Conservation (phyloP, 2,888 invertebrate species). For the Drosophila mettleri region DNA sequence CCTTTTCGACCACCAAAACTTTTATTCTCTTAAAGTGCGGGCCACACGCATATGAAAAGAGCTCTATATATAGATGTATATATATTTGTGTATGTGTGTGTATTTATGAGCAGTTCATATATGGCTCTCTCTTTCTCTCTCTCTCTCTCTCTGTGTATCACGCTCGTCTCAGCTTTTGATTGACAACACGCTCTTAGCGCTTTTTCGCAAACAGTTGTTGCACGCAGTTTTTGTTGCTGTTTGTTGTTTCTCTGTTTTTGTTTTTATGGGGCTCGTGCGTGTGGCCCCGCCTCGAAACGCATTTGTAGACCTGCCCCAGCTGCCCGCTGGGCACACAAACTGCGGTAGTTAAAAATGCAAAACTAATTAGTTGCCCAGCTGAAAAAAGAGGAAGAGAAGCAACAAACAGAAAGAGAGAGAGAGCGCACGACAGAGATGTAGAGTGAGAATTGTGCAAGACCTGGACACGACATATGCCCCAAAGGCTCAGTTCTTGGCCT, state of each 20-base stretch:
- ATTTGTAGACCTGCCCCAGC: constrained; percentile 6
- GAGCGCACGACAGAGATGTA: neutral
- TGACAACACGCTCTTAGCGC: constrained; percentile 67
- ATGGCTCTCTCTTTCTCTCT: neutral
- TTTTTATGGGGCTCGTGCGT: constrained; percentile 56
- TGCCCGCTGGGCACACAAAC: constrained; percentile 36
- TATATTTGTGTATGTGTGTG: neutral
- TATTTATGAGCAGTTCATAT: neutral
- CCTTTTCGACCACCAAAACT: neutral
- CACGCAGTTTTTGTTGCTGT: constrained; percentile 40
- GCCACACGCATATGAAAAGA: constrained; percentile 2
- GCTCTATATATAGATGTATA: neutral
- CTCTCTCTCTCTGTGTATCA: neutral
- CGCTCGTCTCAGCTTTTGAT: constrained; percentile 40
- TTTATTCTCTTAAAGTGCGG: neutral
- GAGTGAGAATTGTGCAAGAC: constrained; percentile 23
- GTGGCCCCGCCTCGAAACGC: constrained; percentile 21
- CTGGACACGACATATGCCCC: constrained; percentile 52
- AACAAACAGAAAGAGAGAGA: neutral
- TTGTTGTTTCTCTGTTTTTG: constrained; percentile 8
- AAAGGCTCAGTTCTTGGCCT: constrained; percentile 44
- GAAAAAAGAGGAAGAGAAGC: neutral
- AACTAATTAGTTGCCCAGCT: constrained; percentile 63
- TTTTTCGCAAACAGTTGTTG: constrained; percentile 39
- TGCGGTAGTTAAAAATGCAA: constrained; percentile 71